Percentiles rank a stretch among this genome's conserved stretches.
phyloP scores from a whole-genome alignment of 1,140 invertebrate genomes.

The Drosophila willistoni region DNA sequence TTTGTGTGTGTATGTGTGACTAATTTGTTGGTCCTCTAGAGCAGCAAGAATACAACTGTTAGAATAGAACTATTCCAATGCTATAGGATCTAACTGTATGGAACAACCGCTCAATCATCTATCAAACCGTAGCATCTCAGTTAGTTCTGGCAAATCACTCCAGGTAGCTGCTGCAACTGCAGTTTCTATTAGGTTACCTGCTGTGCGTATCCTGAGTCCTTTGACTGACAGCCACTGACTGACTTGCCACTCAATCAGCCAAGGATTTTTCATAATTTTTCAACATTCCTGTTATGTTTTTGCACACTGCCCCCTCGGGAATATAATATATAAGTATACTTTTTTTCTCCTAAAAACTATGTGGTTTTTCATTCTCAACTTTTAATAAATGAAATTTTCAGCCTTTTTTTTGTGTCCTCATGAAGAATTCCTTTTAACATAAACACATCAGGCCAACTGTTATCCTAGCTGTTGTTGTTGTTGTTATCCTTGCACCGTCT shows the following conservation, averaged over 20 bases:
- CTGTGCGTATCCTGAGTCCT: constrained; percentile 19
- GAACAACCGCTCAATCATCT: constrained; percentile 60
- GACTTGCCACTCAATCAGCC: constrained; percentile 64
- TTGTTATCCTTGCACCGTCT: constrained; percentile 37
- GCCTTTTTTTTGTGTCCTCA: constrained; percentile 14
- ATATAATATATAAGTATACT: constrained; percentile 10
- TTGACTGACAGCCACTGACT: constrained; percentile 14
- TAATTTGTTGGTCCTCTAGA: constrained; percentile 46
- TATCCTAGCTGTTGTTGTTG: constrained; percentile 26
- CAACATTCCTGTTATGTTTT: constrained; percentile 39
- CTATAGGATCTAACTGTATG: constrained; percentile 36
- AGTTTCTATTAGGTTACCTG: constrained; percentile 33
- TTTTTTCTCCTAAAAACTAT: constrained; percentile 1
- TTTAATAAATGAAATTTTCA: constrained; percentile 26
- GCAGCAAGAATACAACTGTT: neutral
- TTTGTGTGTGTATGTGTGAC: constrained; percentile 24
- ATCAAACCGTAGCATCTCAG: constrained; percentile 42
- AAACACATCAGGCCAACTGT: constrained; percentile 62
- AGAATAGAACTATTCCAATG: neutral
- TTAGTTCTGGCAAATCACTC: constrained; percentile 53
- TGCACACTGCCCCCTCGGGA: constrained; percentile 1
- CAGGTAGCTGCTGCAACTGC: constrained; percentile 44
- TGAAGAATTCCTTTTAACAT: constrained; percentile 43
- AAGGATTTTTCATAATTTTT: constrained; percentile 48
- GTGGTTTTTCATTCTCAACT: constrained; percentile 33